Conservation (phyloP, 1,140 invertebrate species). For the Bombus superbus region DNA sequence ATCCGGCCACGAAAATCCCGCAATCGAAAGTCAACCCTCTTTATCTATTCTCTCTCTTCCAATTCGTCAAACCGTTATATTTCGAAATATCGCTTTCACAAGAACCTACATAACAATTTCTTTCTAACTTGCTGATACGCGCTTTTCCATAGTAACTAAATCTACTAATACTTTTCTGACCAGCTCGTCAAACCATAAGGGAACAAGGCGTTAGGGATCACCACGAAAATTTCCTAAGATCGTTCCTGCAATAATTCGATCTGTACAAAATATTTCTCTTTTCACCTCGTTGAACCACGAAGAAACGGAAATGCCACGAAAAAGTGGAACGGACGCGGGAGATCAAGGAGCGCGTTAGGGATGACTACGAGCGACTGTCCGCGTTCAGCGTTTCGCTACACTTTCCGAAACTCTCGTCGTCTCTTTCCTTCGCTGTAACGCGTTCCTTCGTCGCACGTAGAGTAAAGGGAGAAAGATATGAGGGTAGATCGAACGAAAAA, state of each 20-base stretch:
- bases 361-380: slow-evolving; percentile 68
- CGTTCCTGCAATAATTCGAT: no score
- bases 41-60: not conserved
- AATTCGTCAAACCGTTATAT: not conserved
- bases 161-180: not conserved
- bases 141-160: not conserved
- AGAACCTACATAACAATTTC: not conserved
- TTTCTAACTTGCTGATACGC: not conserved
- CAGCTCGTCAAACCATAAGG: not conserved
- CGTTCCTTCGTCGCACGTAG: not conserved
- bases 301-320: not conserved
- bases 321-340: not conserved
- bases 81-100: not conserved
- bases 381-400: slow-evolving; percentile 39
- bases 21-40: not conserved
- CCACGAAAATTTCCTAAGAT: not conserved
- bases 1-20: not conserved
- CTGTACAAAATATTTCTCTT: not conserved
- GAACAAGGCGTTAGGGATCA: not conserved
- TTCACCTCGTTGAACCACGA: not conserved
- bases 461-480: not conserved
- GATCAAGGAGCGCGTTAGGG: slow-evolving; percentile 42
- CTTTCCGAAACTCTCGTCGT: slow-evolving; percentile 36
- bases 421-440: slow-evolving; percentile 8
- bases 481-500: not conserved